phyloP scores from a whole-genome alignment of 2,888 invertebrate species.

The Lasioglossum villosulum region DNA sequence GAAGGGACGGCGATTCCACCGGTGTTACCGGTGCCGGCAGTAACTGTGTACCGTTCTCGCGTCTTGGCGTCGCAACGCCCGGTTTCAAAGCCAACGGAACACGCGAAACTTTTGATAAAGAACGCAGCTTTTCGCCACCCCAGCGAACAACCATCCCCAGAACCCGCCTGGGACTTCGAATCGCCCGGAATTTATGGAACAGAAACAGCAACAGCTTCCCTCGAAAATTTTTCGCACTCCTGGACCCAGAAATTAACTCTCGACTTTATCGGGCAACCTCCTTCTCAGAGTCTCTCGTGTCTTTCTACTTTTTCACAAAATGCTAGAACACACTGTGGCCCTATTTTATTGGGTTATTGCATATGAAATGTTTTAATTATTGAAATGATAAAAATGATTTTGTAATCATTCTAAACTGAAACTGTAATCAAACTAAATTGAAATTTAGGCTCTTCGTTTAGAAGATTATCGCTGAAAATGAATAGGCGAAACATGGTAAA shows the following conservation, averaged over 20 bases:
- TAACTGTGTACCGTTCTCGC: constrained; percentile 40
- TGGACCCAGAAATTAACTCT: neutral
- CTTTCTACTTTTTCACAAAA: neutral
- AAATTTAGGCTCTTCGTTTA: neutral
- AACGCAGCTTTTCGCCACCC: constrained; percentile 2
- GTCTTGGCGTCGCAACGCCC: constrained; percentile 38
- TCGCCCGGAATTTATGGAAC: neutral
- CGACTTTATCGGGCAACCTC: neutral
- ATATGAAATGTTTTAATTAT: neutral
- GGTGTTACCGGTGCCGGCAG: constrained; percentile 72
- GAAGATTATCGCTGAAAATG: neutral
- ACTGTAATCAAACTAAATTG: too few relatives aligned
- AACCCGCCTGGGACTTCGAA: constrained; percentile 6
- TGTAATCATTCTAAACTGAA: too few relatives aligned
- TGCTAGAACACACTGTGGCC: neutral
- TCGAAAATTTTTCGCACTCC: constrained; percentile 8
- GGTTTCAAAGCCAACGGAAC: constrained; percentile 6
- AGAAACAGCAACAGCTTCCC: neutral
- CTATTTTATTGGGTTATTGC: neutral
- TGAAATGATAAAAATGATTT: too few relatives aligned
- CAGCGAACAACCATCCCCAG: constrained; percentile 2
- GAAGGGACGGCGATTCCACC: constrained; percentile 72
- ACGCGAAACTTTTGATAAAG: constrained; percentile 33
- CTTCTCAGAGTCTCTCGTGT: neutral
- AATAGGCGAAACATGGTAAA: neutral